Evolutionary conservation across 2,888 invertebrate species (phyloP), one percentile per base, ranked within the genome.

Genomic region (Choristoneura rosaceana): DNA sequence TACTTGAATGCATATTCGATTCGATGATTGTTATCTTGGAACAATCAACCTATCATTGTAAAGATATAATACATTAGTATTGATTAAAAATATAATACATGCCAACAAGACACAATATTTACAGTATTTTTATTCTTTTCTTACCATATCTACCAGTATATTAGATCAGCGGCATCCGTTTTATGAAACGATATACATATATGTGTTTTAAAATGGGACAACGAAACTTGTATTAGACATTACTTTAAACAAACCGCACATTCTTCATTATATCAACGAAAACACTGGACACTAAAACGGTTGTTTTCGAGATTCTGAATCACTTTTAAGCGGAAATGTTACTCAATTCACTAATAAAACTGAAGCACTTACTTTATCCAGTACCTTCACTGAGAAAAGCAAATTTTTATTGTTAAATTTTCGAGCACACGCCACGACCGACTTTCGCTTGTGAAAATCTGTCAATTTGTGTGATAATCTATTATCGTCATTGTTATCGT

Each of bases 401-500:
- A 14, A n/a, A 59, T n/a, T 12, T 45, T 59, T n/a, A 61, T 58
- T 55, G 52, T 67, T 67, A 50, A 55, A 45, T 10, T 55, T 55
- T 62, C 41, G 61, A 41, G 38, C 45, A n/a, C 66, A 47, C 55
- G 45, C 58, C 15, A 15, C 43, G 17, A 59, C 58, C 73, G 68
- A 68, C 68, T 69, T 68, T 60, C 63, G 33, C 68, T 5, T 33
- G 47, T 67, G 38, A 43, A 64, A 43, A 59, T 34, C 59, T 63
- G 66, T 43, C 63, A 60, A 55, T 50, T 68, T 64, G 59, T 71
- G 71, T 45, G 68, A 68, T 69, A 50, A 68, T 63, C 60, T 52
- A 70, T 38, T 73, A 68, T 73, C 68, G 68, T 17, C 50, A 43
- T 43, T 43, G 50, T 69, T 73, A 73, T 73, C 73, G 10, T 73